Evolutionary conservation across 2,113 vertebrate genomes (phyloP).

Genomic region (Misgurnus anguillicaudatus): DNA sequence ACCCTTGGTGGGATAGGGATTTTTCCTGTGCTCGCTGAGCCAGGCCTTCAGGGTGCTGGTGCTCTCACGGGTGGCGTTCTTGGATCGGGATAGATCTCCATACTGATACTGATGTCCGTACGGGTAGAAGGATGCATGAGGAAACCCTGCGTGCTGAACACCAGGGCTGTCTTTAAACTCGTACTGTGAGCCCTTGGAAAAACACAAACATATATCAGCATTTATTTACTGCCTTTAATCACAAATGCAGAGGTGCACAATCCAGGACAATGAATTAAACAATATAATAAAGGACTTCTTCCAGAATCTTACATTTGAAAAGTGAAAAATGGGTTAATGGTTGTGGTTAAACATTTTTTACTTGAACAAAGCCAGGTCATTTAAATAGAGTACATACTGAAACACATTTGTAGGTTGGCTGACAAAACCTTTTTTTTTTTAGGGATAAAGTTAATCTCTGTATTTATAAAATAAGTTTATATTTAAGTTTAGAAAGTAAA

Average conservation of each 20-base stretch:
- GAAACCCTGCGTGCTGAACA: slow-evolving; percentile 89
- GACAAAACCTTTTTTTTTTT: no score
- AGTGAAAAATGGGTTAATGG: no score
- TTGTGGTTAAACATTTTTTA: no score
- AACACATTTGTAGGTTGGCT: no score
- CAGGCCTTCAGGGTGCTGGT: slow-evolving; percentile 95
- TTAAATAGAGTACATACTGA: no score
- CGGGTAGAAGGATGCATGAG: slow-evolving; percentile 92
- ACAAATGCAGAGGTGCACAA: not conserved
- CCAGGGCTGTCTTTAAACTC: slow-evolving; percentile 95
- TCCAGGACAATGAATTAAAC: not conserved
- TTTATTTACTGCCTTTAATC: not conserved
- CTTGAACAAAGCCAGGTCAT: no score
- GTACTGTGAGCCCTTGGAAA: slow-evolving; percentile 86
- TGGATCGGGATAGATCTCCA: slow-evolving; percentile 95
- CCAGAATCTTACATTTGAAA: no score
- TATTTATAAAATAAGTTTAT: no score
- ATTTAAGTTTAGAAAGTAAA: no score
- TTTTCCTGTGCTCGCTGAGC: slow-evolving; percentile 90
- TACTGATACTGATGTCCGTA: slow-evolving; percentile 93
- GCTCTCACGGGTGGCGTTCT: slow-evolving; percentile 96
- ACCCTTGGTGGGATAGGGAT: slow-evolving; percentile 95
- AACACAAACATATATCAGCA: slow-evolving; percentile 52
- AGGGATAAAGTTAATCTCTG: no score
- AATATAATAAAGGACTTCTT: not conserved